Evolutionary conservation across 2,113 vertebrate genomes (phyloP), one percentile per base, ranked within the genome.

Genomic region (Sapajus apella): DNA sequence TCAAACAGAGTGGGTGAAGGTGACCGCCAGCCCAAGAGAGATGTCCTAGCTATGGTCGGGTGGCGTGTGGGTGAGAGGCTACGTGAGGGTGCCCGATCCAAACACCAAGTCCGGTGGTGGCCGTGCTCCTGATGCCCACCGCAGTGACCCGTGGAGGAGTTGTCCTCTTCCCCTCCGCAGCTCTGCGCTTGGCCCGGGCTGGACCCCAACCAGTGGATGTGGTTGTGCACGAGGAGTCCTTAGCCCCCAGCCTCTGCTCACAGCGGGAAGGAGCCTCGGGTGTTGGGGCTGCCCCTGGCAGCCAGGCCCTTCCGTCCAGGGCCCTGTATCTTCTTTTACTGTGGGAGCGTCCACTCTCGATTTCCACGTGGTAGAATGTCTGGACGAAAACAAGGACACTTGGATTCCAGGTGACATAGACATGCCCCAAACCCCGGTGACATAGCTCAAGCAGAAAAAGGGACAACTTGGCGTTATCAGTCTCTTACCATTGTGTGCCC

Each of bases 291-390:
- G 64, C 5, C 43, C 55, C 50, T 45, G 2, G 0, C 27, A 43
- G 20, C 17, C 7, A 85, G 83, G 52, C 6, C 3, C 35, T 47
- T 73, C 45, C 25, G 25, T 10, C 17, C 10, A 5, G 61, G 16
- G 40, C 14, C 43, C 35, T 0, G 0, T 2, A n/a, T 8, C 20
- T 10, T 64, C 45, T n/a, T 50, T 5, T 2, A 1, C 4, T 43
- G 43, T n/a, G 17, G n/a, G 52, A 94, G 21, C 35, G 82, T 93
- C 64, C 64, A 30, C 14, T 52, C 66, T 93, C 55, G 23, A 55
- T 75, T 73, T 73, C 5, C 1, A 0, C 3, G 35, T 52, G 35
- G 17, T 16, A 72, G 56, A 73, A 56, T 9, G 21, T 79, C 92
- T 45, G 43, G 17, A 50, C 7, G 18, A 80, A 83, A 96, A 76